These are phyloP conservation scores for Catalaphyllia jardinei DNA, from an alignment of 64 coral and sea anemone species.

Conservation along the genomic window DNA sequence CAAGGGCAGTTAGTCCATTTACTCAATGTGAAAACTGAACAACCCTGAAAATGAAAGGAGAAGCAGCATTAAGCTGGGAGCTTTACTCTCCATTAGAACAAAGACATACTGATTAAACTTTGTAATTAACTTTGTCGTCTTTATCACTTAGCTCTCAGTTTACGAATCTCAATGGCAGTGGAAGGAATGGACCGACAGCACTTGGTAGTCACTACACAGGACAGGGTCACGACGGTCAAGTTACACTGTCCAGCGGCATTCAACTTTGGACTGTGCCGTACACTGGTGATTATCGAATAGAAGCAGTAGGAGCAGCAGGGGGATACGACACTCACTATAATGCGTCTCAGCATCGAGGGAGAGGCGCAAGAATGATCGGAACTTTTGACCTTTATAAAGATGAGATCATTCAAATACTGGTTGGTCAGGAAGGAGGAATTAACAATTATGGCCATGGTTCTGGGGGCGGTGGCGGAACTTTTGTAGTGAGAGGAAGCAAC, in stretches of 20 bases:
- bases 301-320: constrained; percentile 58
- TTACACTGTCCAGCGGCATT: constrained; percentile 53
- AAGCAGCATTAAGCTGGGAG: no score
- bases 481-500: constrained; percentile 43
- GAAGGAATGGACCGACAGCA: constrained; percentile 39
- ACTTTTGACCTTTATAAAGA: constrained; percentile 23
- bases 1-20: no score
- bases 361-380: constrained; percentile 65
- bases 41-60: no score
- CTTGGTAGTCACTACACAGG: constrained; percentile 37
- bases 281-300: constrained; percentile 47
- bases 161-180: constrained; percentile 48
- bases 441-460: neutral
- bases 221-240: constrained; percentile 35
- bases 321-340: constrained; percentile 18
- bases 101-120: no score
- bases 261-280: constrained; percentile 52
- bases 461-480: constrained; percentile 62
- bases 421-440: constrained; percentile 57
- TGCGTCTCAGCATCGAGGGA: constrained; percentile 25
- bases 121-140: neutral
- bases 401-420: constrained; percentile 44
- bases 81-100: no score
- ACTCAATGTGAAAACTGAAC: no score
- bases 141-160: constrained; percentile 15